Conservation (phyloP, 2,888 invertebrate genomes). For the Papilio gigon region DNA sequence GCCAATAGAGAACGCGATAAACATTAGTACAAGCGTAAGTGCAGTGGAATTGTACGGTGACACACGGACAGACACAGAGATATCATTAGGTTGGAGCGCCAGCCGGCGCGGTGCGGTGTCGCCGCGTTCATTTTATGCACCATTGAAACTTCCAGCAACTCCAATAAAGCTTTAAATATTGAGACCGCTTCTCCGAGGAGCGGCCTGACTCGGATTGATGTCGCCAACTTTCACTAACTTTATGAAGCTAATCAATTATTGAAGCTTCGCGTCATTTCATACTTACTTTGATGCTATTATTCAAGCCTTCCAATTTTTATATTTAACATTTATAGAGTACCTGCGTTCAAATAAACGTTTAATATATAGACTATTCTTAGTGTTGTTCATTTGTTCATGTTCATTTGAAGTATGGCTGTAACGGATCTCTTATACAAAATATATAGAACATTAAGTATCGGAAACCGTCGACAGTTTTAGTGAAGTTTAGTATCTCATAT, state of each 20-base stretch:
- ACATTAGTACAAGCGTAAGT: no score
- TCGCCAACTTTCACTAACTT: neutral
- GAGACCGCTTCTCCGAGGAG: slow-evolving; percentile 2
- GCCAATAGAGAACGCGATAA: no score
- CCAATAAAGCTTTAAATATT: slow-evolving; percentile 17
- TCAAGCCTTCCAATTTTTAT: neutral
- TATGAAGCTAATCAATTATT: slow-evolving; percentile 8
- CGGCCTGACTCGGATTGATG: slow-evolving; percentile 3
- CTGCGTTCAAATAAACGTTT: no score
- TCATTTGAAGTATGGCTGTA: no score
- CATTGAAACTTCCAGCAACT: slow-evolving; percentile 2
- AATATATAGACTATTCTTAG: no score
- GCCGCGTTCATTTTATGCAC: slow-evolving; percentile 12
- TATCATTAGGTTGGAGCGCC: neutral
- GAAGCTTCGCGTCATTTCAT: neutral
- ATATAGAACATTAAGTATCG: neutral
- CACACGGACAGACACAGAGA: neutral
- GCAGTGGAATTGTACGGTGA: no score
- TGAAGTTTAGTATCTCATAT: neutral
- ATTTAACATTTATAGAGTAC: no score
- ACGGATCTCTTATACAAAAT: no score
- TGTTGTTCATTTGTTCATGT: no score
- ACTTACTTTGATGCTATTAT: neutral
- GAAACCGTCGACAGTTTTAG: neutral
- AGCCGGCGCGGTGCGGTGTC: neutral